Percentiles rank a stretch among this genome's conserved stretches.
These are phyloP conservation scores for Geodia barretti DNA, from an alignment of 37 sponge, comb jelly and placozoan species.

Conservation along the genomic window DNA sequence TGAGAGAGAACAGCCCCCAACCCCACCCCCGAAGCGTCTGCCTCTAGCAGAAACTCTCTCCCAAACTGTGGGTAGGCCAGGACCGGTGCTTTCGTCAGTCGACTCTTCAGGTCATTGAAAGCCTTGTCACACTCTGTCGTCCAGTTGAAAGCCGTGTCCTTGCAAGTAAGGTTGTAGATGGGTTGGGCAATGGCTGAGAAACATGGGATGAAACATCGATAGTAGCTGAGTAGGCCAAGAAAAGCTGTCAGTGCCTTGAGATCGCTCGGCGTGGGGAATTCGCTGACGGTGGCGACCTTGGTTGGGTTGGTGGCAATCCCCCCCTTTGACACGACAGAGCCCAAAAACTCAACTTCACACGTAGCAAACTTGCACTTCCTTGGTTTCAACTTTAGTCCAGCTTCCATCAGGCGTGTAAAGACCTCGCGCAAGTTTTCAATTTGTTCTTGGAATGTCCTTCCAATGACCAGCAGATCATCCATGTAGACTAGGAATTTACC, in stretches of 20 bases:
- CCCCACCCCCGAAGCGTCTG: slow-evolving; percentile 30
- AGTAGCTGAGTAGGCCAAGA: neutral
- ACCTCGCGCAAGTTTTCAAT: neutral
- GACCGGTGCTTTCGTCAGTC: slow-evolving; percentile 12
- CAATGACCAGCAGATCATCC: neutral
- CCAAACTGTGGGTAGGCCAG: slow-evolving; percentile 18
- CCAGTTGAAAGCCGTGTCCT: slow-evolving; percentile 29
- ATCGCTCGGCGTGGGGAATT: neutral
- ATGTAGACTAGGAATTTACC: neutral
- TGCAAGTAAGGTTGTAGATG: slow-evolving; percentile 15
- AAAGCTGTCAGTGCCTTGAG: neutral
- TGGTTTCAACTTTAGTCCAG: neutral
- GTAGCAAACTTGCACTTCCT: neutral
- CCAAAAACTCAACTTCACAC: neutral
- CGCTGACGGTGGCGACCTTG: neutral
- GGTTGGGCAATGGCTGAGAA: neutral
- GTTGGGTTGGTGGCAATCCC: neutral
- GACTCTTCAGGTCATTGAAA: slow-evolving; percentile 19
- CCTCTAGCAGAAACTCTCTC: slow-evolving; percentile 9
- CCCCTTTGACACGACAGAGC: neutral
- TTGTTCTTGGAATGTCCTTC: neutral
- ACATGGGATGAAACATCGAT: neutral
- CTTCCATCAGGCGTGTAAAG: neutral
- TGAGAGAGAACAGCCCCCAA: slow-evolving; percentile 41
- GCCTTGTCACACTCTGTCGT: neutral